Conservation (phyloP, 1,140 invertebrate genomes). For the Bombus confusus region DNA sequence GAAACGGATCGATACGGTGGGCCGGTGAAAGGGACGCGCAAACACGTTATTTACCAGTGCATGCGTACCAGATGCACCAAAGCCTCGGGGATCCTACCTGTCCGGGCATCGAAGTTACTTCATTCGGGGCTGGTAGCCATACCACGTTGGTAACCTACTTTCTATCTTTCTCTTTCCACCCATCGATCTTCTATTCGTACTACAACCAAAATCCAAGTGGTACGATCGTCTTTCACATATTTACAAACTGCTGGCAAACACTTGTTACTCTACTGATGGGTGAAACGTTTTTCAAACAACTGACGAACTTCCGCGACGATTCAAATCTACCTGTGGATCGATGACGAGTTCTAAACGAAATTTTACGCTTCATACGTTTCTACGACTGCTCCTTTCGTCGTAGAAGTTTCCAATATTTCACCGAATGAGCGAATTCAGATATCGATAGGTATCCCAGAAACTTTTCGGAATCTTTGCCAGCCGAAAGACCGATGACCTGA, state of each 20-base stretch:
- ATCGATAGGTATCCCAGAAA: too few relatives aligned
- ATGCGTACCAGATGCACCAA: constrained; percentile 67
- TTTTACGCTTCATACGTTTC: too few relatives aligned
- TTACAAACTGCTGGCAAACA: neutral
- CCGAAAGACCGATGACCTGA: too few relatives aligned
- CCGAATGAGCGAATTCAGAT: too few relatives aligned
- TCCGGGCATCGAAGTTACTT: constrained; percentile 76
- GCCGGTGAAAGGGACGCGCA: constrained; percentile 53
- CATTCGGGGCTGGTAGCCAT: constrained; percentile 36
- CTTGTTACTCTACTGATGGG: too few relatives aligned
- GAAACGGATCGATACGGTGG: constrained; percentile 54
- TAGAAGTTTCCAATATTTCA: too few relatives aligned
- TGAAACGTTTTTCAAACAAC: neutral
- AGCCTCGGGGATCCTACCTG: constrained; percentile 69
- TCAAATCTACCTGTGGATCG: neutral
- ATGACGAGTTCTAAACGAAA: too few relatives aligned
- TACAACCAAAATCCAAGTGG: neutral
- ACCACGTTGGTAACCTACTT: neutral
- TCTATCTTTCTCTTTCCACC: neutral
- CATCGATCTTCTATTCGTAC: neutral
- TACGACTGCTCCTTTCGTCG: too few relatives aligned
- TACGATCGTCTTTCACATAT: neutral
- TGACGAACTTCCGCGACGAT: neutral
- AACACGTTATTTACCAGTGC: constrained; percentile 69
- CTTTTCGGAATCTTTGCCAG: too few relatives aligned